Conservation (phyloP, 2,888 invertebrate genomes). For the Dryomyza anilis region DNA sequence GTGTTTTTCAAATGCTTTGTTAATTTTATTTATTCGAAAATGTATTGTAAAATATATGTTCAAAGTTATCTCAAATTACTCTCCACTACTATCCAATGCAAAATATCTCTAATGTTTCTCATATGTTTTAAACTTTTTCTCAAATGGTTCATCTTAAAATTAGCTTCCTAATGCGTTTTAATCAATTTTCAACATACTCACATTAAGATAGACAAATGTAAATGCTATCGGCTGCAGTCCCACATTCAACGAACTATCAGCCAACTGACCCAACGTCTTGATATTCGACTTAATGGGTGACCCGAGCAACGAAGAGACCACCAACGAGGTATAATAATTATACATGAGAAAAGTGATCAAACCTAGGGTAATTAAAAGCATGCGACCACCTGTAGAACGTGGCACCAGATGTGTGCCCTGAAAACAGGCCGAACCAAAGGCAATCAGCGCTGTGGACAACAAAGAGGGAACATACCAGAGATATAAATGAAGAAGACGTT, state of each 20-base stretch:
- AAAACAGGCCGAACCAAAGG: constrained; percentile 63
- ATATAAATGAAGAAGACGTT: too few relatives aligned
- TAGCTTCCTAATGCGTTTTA: neutral
- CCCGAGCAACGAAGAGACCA: constrained; percentile 68
- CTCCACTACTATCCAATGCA: too few relatives aligned
- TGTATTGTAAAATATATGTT: too few relatives aligned
- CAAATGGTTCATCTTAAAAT: neutral
- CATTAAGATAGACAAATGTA: constrained; percentile 51
- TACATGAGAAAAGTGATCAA: constrained; percentile 63
- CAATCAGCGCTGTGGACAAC: constrained; percentile 52
- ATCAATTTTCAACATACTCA: constrained; percentile 34
- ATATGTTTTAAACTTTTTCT: neutral
- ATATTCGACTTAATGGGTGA: constrained; percentile 64
- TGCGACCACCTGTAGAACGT: constrained; percentile 59
- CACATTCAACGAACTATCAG: constrained; percentile 64
- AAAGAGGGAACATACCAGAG: constrained; percentile 49
- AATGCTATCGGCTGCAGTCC: constrained; percentile 63
- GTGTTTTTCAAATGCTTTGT: too few relatives aligned
- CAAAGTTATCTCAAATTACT: too few relatives aligned
- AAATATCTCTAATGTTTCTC: too few relatives aligned
- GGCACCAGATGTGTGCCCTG: constrained; percentile 62
- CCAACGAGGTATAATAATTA: constrained; percentile 69
- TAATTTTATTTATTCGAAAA: too few relatives aligned
- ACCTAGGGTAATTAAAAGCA: constrained; percentile 47
- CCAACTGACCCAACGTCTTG: constrained; percentile 63